phyloP scores from a whole-genome alignment of 2,797 vertebrate genomes.

The Lindbergichthys nudifrons region DNA sequence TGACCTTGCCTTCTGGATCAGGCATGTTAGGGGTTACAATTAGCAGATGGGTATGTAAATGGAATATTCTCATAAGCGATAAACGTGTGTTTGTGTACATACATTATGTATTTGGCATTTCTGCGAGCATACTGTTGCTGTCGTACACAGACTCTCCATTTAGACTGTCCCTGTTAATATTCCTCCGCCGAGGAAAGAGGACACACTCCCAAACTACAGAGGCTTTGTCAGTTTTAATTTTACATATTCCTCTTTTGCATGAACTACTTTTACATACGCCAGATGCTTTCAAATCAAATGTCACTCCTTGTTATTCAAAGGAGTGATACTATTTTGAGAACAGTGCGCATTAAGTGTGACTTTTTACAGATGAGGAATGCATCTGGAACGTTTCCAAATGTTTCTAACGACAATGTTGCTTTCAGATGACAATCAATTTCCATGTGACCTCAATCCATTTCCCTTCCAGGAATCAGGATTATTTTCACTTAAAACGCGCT shows the following conservation, averaged over 20 bases:
- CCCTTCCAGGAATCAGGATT: slow-evolving; percentile 64
- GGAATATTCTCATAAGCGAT: slow-evolving; percentile 57
- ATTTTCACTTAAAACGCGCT: slow-evolving; percentile 70
- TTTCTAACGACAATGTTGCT: slow-evolving; percentile 40
- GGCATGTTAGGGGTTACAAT: slow-evolving; percentile 47
- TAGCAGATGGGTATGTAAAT: slow-evolving; percentile 56
- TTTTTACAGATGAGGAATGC: slow-evolving; percentile 51
- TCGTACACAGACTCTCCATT: slow-evolving; percentile 71
- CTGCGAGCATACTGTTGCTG: slow-evolving; percentile 61
- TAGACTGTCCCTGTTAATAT: slow-evolving; percentile 69
- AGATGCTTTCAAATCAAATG: slow-evolving; percentile 60
- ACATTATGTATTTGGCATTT: slow-evolving; percentile 67
- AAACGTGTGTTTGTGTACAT: slow-evolving; percentile 44
- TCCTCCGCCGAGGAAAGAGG: slow-evolving; percentile 54
- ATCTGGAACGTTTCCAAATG: slow-evolving; percentile 54
- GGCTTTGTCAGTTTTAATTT: slow-evolving; percentile 75
- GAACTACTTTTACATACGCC: slow-evolving; percentile 57
- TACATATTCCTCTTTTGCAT: slow-evolving; percentile 66
- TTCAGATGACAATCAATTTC: slow-evolving; percentile 64
- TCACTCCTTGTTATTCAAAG: slow-evolving; percentile 43
- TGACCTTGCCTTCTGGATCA: slow-evolving; percentile 49
- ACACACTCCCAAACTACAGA: slow-evolving; percentile 62
- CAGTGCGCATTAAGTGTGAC: slow-evolving; percentile 37
- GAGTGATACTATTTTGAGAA: slow-evolving; percentile 21
- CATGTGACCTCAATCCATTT: slow-evolving; percentile 61